Percentiles rank a stretch among this genome's conserved stretches.
Evolutionary conservation across 1,140 invertebrate genomes (phyloP).

Genomic region (Gryon sp.): DNA sequence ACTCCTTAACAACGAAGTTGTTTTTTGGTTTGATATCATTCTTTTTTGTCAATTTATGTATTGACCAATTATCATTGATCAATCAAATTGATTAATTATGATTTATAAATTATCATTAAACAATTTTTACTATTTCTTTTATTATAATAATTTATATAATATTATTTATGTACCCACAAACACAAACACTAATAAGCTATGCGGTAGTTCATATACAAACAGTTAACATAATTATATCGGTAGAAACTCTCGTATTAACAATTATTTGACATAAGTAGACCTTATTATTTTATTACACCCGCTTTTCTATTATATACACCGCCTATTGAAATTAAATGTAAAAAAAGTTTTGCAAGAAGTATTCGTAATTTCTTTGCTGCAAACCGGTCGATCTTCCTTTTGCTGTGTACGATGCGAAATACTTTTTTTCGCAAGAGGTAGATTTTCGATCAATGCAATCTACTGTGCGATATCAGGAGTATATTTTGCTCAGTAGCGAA

Average conservation of each 20-base stretch:
- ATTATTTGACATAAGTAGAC: background rate
- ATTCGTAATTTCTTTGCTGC: constrained; percentile 9
- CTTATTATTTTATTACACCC: constrained; percentile 18
- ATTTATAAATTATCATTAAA: too few relatives aligned
- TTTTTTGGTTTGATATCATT: too few relatives aligned
- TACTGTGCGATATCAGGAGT: constrained; percentile 67
- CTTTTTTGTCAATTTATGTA: too few relatives aligned
- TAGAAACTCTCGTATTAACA: background rate
- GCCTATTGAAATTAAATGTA: background rate
- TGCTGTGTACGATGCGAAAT: background rate
- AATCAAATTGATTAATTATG: too few relatives aligned
- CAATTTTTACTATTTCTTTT: too few relatives aligned
- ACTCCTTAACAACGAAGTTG: too few relatives aligned
- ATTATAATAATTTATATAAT: too few relatives aligned
- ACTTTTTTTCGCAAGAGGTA: constrained; percentile 42
- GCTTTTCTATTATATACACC: background rate
- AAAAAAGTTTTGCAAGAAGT: constrained; percentile 13
- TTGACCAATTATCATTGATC: too few relatives aligned
- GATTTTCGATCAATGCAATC: constrained; percentile 70
- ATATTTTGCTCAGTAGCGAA: constrained; percentile 67
- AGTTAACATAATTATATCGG: too few relatives aligned
- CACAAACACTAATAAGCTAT: too few relatives aligned
- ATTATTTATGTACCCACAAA: constrained; percentile 4
- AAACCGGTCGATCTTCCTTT: constrained; percentile 13
- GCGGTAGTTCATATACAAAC: too few relatives aligned